Evolutionary conservation across 2,797 vertebrate genomes (phyloP).

Genomic region (Pipistrellus pipistrellus): DNA sequence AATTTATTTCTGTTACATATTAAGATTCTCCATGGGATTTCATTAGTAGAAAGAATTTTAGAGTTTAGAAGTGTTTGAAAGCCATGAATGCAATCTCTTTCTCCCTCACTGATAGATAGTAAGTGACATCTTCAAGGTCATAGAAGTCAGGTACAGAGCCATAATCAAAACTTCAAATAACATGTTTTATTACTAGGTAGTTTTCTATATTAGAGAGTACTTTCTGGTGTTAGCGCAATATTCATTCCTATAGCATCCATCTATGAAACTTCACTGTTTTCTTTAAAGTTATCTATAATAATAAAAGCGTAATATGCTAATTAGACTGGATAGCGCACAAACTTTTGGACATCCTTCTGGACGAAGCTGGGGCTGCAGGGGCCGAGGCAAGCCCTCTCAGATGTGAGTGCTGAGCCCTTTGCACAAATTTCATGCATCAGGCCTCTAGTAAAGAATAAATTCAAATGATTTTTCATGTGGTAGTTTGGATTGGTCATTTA

Average conservation of each 20-base stretch:
- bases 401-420: too few species aligned
- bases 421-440: too few species aligned
- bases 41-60: constrained; percentile 8
- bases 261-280: neutral
- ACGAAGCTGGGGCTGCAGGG: too few species aligned
- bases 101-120: neutral
- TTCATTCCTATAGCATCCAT: neutral
- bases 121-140: neutral
- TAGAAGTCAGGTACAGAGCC: neutral
- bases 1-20: constrained; percentile 48
- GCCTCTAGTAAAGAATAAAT: neutral
- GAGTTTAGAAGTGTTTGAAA: neutral
- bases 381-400: too few species aligned
- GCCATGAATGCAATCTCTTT: neutral
- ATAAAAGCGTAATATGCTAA: too few species aligned
- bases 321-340: too few species aligned
- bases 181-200: neutral
- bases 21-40: neutral
- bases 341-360: too few species aligned
- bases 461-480: neutral
- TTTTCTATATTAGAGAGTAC: neutral
- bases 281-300: neutral
- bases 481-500: neutral
- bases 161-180: neutral
- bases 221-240: neutral